Base-by-base conservation (phyloP, 2,888 invertebrate genomes). In the Bellardia bayeri region DNA sequence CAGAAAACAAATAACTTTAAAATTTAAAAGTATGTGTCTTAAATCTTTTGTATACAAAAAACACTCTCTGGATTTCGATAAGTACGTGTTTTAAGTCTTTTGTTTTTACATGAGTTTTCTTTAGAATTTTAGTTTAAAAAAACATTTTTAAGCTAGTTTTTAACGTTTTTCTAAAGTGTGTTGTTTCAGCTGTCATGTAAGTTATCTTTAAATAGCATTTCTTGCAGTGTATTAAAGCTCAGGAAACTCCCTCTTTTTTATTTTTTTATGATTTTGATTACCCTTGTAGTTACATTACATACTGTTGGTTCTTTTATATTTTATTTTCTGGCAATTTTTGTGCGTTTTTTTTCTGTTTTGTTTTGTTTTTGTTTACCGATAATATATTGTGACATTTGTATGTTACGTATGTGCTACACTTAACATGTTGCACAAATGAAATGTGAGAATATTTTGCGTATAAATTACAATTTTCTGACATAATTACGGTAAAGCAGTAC, bases 381-480 rank as follows among this genome's bases (percentile, higher is more conserved):
- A 86, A 89, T 89, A 89, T 89, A 89, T 89, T 89, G 88, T 89
- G 89, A 89, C 89, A 89, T 89, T 87, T 89, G 88, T 88, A 89
- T 89, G 87, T 89, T 85, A 89, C 84, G 83, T 82, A 78, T 79
- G 82, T 78, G 83, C 74, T 64, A 75, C 74, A 82, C 42, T 84
- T 79, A 80, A 78, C 85, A 79, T 78, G 68, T 78, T 72, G 82
- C 69, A 82, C 78, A 89, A 86, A 88, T 88, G 89, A 88, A 87
- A 89, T 89, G 88, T 89, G 90, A 88, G 85, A 89, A 86, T 82
- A 81, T 84, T 89, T 86, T 87, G 87, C 89, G 83, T 89, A 89
- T 89, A 90, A 90, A 89, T 90, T 90, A 89, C 90, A 90, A 90
- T 90, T 88, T 90, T 88, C 89, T 89, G 89, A 89, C 89, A 89